Evolutionary conservation across 2,888 invertebrate species (phyloP).

Genomic region (Sinopyrophorus schimmeli): DNA sequence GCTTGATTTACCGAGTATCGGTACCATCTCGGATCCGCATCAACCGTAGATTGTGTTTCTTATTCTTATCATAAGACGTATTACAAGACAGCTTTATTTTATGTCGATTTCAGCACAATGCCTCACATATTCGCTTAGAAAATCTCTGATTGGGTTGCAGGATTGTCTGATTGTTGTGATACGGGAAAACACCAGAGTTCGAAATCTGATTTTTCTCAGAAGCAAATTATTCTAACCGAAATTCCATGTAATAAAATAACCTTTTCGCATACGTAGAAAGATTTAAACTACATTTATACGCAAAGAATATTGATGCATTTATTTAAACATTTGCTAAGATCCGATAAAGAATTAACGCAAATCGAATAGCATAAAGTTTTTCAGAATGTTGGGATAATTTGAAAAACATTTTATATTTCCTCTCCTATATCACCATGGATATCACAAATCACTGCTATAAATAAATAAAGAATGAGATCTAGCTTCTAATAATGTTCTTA

Average conservation of each 20-base stretch:
- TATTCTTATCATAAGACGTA: constrained; percentile 48
- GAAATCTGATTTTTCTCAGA: constrained; percentile 20
- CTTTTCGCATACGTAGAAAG: too few species aligned
- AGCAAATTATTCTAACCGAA: too few species aligned
- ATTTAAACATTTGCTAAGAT: too few species aligned
- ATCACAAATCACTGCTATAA: constrained; percentile 42
- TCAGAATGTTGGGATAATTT: too few species aligned
- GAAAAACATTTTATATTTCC: too few species aligned
- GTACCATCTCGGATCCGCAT: constrained; percentile 41
- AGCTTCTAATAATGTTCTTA: constrained; percentile 51
- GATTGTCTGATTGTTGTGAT: constrained; percentile 31
- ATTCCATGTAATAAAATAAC: too few species aligned
- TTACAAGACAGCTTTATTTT: constrained; percentile 47
- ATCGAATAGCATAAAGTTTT: too few species aligned
- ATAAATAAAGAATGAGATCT: constrained; percentile 50
- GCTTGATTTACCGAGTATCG: constrained; percentile 38
- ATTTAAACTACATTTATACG: too few species aligned
- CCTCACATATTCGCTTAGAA: constrained; percentile 35
- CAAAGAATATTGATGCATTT: too few species aligned
- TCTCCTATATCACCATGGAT: constrained; percentile 21
- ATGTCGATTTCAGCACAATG: constrained; percentile 52
- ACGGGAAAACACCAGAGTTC: constrained; percentile 23
- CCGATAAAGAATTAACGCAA: constrained; percentile 9
- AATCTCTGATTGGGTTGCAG: constrained; percentile 27
- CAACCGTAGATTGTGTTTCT: constrained; percentile 43